Conservation (phyloP, 1,140 invertebrate species). For the Drosophila pectinifera region DNA sequence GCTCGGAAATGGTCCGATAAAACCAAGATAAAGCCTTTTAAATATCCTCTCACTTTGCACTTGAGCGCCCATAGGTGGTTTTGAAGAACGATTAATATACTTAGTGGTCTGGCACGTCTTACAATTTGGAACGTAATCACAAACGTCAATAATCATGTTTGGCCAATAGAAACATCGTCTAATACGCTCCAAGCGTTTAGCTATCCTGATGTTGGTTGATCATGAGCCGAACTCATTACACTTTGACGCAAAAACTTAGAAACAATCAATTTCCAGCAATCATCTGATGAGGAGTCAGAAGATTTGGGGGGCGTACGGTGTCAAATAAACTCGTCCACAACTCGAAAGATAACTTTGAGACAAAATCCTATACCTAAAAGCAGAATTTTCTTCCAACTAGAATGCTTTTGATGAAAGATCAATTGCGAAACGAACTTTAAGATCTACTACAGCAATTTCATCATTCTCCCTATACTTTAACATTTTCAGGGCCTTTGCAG, state of each 20-base stretch:
- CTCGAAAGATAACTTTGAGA: background rate
- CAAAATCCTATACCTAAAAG: background rate
- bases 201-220: conserved; percentile 3
- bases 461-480: background rate
- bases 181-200: conserved; percentile 8
- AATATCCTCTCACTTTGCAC: background rate
- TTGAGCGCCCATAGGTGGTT: conserved; percentile 2
- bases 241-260: background rate
- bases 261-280: conserved; percentile 6
- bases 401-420: background rate
- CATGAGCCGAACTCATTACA: conserved; percentile 1
- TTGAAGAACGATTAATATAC: background rate
- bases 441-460: background rate
- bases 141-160: background rate
- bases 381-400: background rate
- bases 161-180: conserved; percentile 5
- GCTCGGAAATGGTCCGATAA: background rate
- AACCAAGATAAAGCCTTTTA: background rate
- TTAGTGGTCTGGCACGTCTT: background rate
- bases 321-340: background rate
- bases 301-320: background rate
- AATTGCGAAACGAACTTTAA: background rate
- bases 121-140: background rate
- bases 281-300: background rate
- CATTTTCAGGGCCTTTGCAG: background rate